These are phyloP conservation scores for Crossaster papposus DNA, from an alignment of 53 echinoderm and acorn worm species.

Conservation along the genomic window DNA sequence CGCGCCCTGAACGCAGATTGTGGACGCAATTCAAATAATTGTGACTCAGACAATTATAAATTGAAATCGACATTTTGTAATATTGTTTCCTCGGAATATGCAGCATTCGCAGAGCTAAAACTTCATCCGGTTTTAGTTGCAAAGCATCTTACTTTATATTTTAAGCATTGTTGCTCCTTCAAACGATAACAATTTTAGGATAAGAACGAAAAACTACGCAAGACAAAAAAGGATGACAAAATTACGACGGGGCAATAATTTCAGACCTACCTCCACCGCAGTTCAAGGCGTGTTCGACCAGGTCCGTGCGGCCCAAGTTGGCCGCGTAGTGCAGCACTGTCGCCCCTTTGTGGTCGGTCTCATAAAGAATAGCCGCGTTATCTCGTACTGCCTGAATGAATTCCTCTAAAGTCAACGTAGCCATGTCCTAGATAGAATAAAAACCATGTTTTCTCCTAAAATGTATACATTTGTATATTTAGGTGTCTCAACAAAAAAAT, in stretches of 20 bases:
- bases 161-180: no score
- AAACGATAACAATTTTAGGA: background rate
- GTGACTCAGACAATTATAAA: no score
- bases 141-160: no score
- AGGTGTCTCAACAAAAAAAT: background rate
- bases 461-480: background rate
- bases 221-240: background rate
- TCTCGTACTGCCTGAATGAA: conserved; percentile 16
- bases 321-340: conserved; percentile 73
- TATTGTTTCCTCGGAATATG: no score
- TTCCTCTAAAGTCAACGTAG: conserved; percentile 5
- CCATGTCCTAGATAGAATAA: conserved; percentile 7
- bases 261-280: conserved; percentile 64
- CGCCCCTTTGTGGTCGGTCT: conserved; percentile 63
- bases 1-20: no score
- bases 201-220: background rate
- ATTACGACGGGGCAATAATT: background rate
- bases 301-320: conserved; percentile 56
- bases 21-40: no score
- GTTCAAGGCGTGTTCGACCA: conserved; percentile 60
- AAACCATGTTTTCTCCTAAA: background rate
- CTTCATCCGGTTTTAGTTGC: no score
- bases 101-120: no score
- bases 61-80: no score
- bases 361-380: conserved; percentile 28